Base-by-base conservation (phyloP, 2,888 invertebrate species). In the Sclerodermus sp. region DNA sequence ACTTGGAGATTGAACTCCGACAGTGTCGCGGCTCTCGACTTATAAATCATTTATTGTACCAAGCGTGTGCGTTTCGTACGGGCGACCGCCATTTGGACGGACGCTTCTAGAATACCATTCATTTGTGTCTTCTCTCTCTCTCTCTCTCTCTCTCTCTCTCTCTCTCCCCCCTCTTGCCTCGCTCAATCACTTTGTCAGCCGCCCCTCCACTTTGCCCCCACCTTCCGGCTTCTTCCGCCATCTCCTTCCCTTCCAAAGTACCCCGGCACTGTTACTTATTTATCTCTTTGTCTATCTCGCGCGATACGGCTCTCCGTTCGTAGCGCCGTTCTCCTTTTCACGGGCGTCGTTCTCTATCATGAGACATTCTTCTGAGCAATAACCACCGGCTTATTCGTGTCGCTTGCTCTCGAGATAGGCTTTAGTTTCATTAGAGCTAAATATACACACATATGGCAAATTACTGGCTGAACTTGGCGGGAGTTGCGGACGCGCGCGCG, bases 41-140 rank as follows among this genome's bases (percentile, higher is more conserved):
- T 39, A 32, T 62, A 57, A 60, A 66, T 67, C 60, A 60, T 57
- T 66, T 57, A 59, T 58, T 55, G 48, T 46, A 54, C 40, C 47
- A 57, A 57, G 55, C n/a, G n/a, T 53, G 53, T 63, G 60, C 59
- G 54, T 57, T 56, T 56, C 55, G 58, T 49, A 51, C 54, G 55
- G 53, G 50, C 61, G 60, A 61, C 64, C 64, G 66, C 67, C 67
- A 68, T 70, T 71, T 67, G 66, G 60, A 58, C 65, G 53, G 67
- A 69, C 67, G 66, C 65, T 69, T 70, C 69, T 66, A 66, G 66
- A 70, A 70, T 68, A 66, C 55, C 67, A 68, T 70, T 71, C 65
- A 68, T 68, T 68, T 56, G 60, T 60, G 55, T 57, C 47, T 57
- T 42, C 32, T 37, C 53, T 46, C 38, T 44, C 49, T 57, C 40